These are phyloP conservation scores for Chloropsis cyanopogon DNA, from an alignment of 2,113 vertebrate species.

Conservation along the genomic window DNA sequence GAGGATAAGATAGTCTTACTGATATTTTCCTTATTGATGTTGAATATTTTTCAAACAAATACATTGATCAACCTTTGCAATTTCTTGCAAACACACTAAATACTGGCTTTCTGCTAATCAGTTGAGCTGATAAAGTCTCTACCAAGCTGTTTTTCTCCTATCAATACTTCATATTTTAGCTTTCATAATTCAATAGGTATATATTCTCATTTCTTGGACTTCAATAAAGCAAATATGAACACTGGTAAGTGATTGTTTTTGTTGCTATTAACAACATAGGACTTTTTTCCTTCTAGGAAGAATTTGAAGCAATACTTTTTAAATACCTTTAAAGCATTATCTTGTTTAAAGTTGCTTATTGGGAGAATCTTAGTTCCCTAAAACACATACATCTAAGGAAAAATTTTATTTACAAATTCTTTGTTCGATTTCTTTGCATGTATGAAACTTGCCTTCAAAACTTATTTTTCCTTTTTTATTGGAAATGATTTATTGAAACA, in stretches of 20 bases:
- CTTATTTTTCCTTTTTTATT: not conserved
- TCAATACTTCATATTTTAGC: not conserved
- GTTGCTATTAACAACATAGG: not conserved
- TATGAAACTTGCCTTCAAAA: not conserved
- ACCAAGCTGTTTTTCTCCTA: not conserved
- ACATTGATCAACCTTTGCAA: fast-evolving
- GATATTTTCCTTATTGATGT: not conserved
- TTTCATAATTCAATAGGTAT: not conserved
- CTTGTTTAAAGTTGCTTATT: not conserved
- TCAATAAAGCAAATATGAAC: not conserved
- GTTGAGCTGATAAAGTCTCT: not conserved
- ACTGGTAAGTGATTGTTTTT: not conserved
- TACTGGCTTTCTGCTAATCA: not conserved
- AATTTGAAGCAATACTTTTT: not conserved
- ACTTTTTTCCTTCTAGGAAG: not conserved
- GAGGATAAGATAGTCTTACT: not conserved
- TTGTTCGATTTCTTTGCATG: not conserved
- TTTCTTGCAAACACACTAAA: not conserved
- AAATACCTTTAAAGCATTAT: not conserved
- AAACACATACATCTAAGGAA: not conserved
- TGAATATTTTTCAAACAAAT: not conserved
- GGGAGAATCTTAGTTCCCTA: not conserved
- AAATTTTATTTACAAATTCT: not conserved
- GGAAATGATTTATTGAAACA: not conserved
- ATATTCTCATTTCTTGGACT: not conserved